phyloP scores from a whole-genome alignment of 2,113 vertebrate species.

The Phainopepla nitens region DNA sequence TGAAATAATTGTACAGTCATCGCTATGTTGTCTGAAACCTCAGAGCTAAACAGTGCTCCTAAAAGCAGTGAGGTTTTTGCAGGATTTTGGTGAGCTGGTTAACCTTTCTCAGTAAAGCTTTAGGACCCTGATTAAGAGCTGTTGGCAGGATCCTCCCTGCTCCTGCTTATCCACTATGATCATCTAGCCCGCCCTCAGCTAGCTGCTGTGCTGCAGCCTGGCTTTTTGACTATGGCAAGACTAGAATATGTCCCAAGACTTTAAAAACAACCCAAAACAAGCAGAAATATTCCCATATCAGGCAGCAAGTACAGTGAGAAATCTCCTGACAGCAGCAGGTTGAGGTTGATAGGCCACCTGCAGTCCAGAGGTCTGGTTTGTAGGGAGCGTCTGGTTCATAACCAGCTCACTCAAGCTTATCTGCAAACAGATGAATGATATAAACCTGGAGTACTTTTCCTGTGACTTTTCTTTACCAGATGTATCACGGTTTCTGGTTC shows the following conservation, averaged over 20 bases:
- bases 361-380: neutral
- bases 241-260: neutral
- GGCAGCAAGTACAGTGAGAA: neutral
- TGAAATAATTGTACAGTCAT: neutral
- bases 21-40: neutral
- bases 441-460: neutral
- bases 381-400: neutral
- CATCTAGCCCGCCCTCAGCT: neutral
- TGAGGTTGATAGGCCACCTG: neutral
- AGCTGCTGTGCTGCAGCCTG: neutral
- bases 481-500: neutral
- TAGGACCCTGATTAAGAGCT: neutral
- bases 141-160: neutral
- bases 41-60: neutral
- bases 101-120: neutral
- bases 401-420: neutral
- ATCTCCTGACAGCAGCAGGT: neutral
- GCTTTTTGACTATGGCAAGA: neutral
- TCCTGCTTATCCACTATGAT: neutral
- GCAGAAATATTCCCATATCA: neutral
- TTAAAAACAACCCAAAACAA: neutral
- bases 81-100: neutral
- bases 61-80: neutral
- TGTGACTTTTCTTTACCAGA: neutral
- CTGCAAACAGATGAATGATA: neutral